Conservation (phyloP, 1,140 invertebrate genomes). For the Stegodyphus mimosarum region DNA sequence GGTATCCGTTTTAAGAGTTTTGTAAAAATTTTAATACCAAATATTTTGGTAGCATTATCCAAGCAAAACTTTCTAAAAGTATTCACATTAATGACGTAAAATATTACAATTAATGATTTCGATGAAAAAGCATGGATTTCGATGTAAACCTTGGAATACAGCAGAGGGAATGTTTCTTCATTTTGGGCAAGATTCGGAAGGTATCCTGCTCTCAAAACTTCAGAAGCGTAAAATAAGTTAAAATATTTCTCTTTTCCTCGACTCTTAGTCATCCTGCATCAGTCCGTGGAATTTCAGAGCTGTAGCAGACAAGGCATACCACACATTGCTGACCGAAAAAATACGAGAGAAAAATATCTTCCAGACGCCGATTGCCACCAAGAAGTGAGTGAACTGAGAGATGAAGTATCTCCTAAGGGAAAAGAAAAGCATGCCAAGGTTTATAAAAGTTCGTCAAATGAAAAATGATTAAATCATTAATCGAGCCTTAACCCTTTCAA, state of each 20-base stretch:
- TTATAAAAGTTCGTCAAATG: too few species aligned
- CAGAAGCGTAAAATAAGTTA: not conserved
- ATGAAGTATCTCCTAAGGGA: slow-evolving; percentile 47
- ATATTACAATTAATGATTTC: not conserved
- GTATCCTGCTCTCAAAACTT: not conserved
- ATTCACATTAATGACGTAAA: not conserved
- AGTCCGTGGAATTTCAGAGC: slow-evolving; percentile 37
- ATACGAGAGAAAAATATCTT: slow-evolving; percentile 49
- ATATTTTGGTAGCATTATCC: too few species aligned
- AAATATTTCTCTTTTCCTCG: not conserved
- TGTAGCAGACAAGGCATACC: slow-evolving; percentile 22
- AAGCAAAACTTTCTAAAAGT: too few species aligned
- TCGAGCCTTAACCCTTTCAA: too few species aligned
- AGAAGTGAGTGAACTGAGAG: slow-evolving; percentile 40
- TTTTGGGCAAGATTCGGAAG: not conserved
- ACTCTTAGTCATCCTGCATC: not conserved
- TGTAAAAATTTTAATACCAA: too few species aligned
- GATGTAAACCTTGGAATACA: not conserved
- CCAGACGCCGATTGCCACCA: slow-evolving; percentile 52
- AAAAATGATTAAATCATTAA: too few species aligned
- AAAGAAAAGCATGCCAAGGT: not conserved
- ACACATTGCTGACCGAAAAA: slow-evolving; percentile 27
- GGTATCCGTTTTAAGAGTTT: too few species aligned
- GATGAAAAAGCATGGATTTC: not conserved
- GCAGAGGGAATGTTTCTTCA: not conserved